A percentile compares a stretch with the other conserved stretches of the same genome.
phyloP scores from a whole-genome alignment of 2,888 invertebrate genomes.

The Phragmatobia fuliginosa region DNA sequence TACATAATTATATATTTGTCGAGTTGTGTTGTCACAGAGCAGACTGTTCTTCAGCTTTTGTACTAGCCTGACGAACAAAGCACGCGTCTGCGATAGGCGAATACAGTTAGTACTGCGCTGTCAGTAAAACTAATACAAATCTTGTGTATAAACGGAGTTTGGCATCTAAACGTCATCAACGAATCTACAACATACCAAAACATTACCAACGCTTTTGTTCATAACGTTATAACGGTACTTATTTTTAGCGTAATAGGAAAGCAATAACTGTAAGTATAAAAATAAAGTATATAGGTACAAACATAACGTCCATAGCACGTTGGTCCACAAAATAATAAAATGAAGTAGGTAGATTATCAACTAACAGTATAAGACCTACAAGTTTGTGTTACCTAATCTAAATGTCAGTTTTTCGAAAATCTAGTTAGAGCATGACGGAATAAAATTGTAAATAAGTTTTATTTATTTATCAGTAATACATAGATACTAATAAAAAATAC shows the following conservation, averaged over 20 bases:
- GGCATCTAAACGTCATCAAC: conserved; percentile 57
- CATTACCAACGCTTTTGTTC: conserved; percentile 13
- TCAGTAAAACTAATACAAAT: conserved; percentile 36
- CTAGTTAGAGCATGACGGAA: too few relatives aligned
- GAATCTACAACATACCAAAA: conserved; percentile 35
- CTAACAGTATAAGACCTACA: conserved; percentile 35
- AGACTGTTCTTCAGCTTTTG: not conserved
- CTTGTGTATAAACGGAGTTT: conserved; percentile 54
- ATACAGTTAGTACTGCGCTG: conserved; percentile 20
- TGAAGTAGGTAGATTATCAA: conserved; percentile 40
- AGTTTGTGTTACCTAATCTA: not conserved
- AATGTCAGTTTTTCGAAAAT: not conserved
- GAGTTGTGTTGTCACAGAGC: conserved; percentile 28
- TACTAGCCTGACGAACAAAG: conserved; percentile 5
- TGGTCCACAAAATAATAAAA: conserved; percentile 62
- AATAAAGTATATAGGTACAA: conserved; percentile 61
- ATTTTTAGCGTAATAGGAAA: conserved; percentile 57
- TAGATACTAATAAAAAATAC: too few relatives aligned
- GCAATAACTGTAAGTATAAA: conserved; percentile 63
- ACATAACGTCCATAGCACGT: conserved; percentile 54
- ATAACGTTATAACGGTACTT: conserved; percentile 46
- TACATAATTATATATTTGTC: conserved; percentile 43
- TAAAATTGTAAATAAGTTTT: not conserved
- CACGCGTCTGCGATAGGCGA: conserved; percentile 18
- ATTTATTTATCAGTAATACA: too few relatives aligned